Conservation (phyloP, 2,797 vertebrate species). For the Adrianichthys oophorus region DNA sequence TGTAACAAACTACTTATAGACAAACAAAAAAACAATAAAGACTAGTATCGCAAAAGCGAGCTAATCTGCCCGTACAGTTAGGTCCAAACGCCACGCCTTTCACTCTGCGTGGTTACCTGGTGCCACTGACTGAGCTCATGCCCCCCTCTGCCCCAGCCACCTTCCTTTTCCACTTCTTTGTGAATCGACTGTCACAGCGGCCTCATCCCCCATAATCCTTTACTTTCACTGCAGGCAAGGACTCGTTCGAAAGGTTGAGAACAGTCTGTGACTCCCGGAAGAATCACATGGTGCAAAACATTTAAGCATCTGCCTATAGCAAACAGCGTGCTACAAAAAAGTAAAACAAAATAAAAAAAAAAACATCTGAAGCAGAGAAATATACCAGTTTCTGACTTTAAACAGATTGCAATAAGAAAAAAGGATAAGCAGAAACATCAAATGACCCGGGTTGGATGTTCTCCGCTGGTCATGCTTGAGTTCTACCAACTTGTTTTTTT, state of each 20-base stretch:
- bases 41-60: background rate
- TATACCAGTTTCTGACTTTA: slow-evolving; percentile 61
- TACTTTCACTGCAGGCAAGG: slow-evolving; percentile 37
- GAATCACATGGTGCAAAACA: slow-evolving; percentile 70
- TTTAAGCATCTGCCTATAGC: slow-evolving; percentile 77
- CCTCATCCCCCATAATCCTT: slow-evolving; percentile 11
- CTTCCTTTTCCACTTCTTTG: slow-evolving; percentile 64
- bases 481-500: slow-evolving; percentile 17
- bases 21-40: slow-evolving; percentile 2
- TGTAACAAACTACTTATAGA: background rate
- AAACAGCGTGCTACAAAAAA: slow-evolving; percentile 58
- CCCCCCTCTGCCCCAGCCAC: slow-evolving; percentile 56
- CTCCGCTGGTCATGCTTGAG: slow-evolving; percentile 75
- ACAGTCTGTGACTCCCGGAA: slow-evolving; percentile 64
- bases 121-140: slow-evolving; percentile 3
- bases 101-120: slow-evolving; percentile 5
- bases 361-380: slow-evolving; percentile 71
- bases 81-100: slow-evolving; percentile 15
- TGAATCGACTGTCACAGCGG: slow-evolving; percentile 44
- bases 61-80: background rate
- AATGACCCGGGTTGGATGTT: slow-evolving; percentile 72
- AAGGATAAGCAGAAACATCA: slow-evolving; percentile 77
- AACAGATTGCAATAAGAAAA: slow-evolving; percentile 69
- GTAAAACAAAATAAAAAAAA: slow-evolving; percentile 71
- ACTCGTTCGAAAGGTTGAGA: slow-evolving; percentile 64